phyloP scores from a whole-genome alignment of 2,113 vertebrate genomes.

The Lagopus muta region DNA sequence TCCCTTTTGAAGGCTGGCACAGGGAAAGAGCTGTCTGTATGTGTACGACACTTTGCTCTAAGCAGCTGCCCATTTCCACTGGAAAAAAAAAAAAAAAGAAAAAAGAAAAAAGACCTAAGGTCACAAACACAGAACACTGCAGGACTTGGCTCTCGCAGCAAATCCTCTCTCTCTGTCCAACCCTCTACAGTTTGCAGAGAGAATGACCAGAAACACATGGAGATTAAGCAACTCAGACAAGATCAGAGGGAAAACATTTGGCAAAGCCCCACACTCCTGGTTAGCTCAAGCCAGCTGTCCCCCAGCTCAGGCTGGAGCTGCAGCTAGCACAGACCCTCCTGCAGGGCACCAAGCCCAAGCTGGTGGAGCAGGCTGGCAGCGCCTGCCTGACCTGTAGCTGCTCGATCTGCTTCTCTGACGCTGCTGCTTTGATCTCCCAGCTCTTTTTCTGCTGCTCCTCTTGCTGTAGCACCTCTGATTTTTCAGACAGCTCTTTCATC shows the following conservation, averaged over 20 bases:
- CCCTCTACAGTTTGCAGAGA: not conserved
- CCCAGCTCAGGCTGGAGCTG: not conserved
- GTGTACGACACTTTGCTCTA: not conserved
- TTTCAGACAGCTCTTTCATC: conserved; percentile 90
- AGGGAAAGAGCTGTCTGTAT: not conserved
- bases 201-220: not conserved
- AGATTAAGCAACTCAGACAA: not conserved
- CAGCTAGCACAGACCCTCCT: not conserved
- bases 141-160: not conserved
- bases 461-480: conserved; percentile 82
- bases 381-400: conserved; percentile 83
- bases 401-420: conserved; percentile 85
- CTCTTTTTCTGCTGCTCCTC: conserved; percentile 87
- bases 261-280: not conserved
- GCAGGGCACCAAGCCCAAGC: not conserved
- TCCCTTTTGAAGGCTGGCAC: not conserved
- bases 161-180: not conserved
- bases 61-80: not conserved
- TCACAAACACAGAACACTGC: not conserved
- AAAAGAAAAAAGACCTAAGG: not conserved
- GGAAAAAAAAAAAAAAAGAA: not conserved
- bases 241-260: not conserved
- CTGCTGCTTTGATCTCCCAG: conserved; percentile 82
- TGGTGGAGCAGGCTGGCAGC: accelerated
- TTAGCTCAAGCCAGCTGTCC: not conserved